A percentile compares a stretch with the other conserved stretches of the same genome.
phyloP scores from a whole-genome alignment of 2,113 vertebrate genomes.

The Triplophysa siluroides region DNA sequence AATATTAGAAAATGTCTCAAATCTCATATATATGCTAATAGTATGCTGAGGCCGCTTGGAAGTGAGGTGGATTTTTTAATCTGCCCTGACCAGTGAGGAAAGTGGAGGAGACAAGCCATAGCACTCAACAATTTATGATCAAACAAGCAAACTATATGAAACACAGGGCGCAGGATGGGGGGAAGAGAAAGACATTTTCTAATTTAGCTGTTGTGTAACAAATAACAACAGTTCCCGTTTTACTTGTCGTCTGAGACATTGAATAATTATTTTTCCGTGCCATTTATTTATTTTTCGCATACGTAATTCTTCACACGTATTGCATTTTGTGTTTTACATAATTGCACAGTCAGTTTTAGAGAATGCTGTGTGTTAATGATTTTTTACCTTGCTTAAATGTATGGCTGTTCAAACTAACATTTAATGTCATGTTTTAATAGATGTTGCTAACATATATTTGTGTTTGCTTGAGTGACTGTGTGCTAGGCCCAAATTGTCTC shows the following conservation, averaged over 20 bases:
- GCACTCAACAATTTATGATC: conserved; percentile 95
- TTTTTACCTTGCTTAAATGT: neutral
- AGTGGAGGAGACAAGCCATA: conserved; percentile 95
- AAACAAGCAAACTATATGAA: conserved; percentile 87
- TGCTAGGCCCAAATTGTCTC: too few species aligned
- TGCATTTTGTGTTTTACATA: conserved; percentile 77
- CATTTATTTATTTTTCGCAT: conserved; percentile 59
- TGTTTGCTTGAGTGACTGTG: too few species aligned
- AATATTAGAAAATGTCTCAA: conserved; percentile 99
- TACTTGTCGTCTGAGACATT: neutral
- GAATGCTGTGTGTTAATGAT: conserved; percentile 81
- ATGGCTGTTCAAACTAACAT: conserved; percentile 30
- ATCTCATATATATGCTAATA: conserved; percentile 99
- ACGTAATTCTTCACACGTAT: conserved; percentile 86
- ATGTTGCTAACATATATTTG: neutral
- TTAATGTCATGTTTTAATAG: conserved; percentile 2
- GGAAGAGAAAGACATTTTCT: conserved; percentile 68
- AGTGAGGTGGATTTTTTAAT: conserved; percentile 94
- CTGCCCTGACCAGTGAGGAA: conserved; percentile 94
- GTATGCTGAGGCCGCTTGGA: conserved; percentile 91
- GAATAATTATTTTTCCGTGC: conserved; percentile 84
- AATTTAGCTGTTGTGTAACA: conserved; percentile 87
- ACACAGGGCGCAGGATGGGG: conserved; percentile 74
- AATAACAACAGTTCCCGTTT: conserved; percentile 79
- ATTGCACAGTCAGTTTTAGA: conserved; percentile 83